A percentile compares a stretch with the other conserved stretches of the same genome.
Evolutionary conservation across 2,888 invertebrate species (phyloP).

Genomic region (Tuberolachnus salignus): DNA sequence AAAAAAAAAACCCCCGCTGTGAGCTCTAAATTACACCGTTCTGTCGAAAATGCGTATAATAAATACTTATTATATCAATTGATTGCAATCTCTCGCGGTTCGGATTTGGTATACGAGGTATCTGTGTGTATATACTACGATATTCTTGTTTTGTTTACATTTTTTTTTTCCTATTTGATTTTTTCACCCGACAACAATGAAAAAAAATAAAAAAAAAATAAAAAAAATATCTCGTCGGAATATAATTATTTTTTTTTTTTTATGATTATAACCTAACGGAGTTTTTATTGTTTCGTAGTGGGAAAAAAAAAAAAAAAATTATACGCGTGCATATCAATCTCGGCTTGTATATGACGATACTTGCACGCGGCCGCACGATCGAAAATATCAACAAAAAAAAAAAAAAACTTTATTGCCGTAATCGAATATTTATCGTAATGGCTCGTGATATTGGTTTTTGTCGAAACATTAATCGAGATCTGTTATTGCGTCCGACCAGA

Average conservation of each 20-base stretch:
- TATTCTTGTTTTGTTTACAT: not conserved
- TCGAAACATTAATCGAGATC: slow-evolving; percentile 9
- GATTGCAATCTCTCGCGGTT: slow-evolving; percentile 28
- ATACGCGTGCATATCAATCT: not conserved
- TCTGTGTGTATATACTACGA: no score
- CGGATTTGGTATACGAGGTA: slow-evolving; percentile 15
- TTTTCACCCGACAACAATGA: slow-evolving; percentile 12
- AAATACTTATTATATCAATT: slow-evolving; percentile 11
- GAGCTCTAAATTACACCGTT: not conserved
- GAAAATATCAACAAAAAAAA: slow-evolving; percentile 31
- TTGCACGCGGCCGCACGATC: slow-evolving; percentile 18
- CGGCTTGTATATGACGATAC: not conserved
- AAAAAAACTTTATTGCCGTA: not conserved
- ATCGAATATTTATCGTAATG: not conserved
- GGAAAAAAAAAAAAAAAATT: no score
- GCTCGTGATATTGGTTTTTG: slow-evolving; percentile 42
- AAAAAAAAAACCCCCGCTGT: slow-evolving; percentile 40
- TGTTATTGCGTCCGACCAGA: slow-evolving; percentile 19
- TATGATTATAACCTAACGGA: no score
- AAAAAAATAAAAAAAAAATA: slow-evolving; percentile 14
- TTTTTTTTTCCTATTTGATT: not conserved
- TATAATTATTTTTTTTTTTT: no score
- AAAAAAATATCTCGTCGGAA: not conserved
- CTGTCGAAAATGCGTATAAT: slow-evolving; percentile 10
- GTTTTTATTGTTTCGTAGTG: no score